Percentiles rank a stretch among this genome's conserved stretches.
Conservation (phyloP, 2,113 vertebrate species). For the Leiothrix lutea region DNA sequence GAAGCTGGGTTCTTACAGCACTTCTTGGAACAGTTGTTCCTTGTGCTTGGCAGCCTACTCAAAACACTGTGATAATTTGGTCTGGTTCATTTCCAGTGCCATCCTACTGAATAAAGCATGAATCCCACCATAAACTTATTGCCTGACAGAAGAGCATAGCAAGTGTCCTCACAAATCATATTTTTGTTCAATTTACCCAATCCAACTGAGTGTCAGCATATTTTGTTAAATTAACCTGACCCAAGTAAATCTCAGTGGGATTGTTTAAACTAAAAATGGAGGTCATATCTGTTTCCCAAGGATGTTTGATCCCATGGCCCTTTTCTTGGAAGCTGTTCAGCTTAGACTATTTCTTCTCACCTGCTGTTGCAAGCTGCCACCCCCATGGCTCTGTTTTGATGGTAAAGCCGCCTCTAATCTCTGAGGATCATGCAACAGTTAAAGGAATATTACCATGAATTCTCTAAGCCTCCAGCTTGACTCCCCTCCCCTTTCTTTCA, state of each 20-base stretch:
- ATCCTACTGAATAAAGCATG: not conserved
- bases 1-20: not conserved
- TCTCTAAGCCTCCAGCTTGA: fast-evolving
- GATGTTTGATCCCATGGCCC: not conserved
- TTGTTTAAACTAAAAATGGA: not conserved
- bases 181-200: not conserved
- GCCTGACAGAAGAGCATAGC: not conserved
- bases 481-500: not conserved
- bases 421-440: not conserved
- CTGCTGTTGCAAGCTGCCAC: not conserved
- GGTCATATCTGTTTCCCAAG: not conserved
- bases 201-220: not conserved
- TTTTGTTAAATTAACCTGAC: not conserved
- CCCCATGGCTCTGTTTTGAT: not conserved
- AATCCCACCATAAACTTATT: not conserved
- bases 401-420: not conserved
- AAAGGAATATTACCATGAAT: not conserved
- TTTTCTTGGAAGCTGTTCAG: not conserved
- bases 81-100: not conserved
- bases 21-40: not conserved
- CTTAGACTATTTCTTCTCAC: not conserved
- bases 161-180: not conserved
- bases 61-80: not conserved
- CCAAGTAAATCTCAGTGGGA: not conserved
- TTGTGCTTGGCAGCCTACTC: not conserved